Evolutionary conservation across 2,797 vertebrate genomes (phyloP), one percentile per base, ranked within the genome.

Genomic region (Pygocentrus nattereri): DNA sequence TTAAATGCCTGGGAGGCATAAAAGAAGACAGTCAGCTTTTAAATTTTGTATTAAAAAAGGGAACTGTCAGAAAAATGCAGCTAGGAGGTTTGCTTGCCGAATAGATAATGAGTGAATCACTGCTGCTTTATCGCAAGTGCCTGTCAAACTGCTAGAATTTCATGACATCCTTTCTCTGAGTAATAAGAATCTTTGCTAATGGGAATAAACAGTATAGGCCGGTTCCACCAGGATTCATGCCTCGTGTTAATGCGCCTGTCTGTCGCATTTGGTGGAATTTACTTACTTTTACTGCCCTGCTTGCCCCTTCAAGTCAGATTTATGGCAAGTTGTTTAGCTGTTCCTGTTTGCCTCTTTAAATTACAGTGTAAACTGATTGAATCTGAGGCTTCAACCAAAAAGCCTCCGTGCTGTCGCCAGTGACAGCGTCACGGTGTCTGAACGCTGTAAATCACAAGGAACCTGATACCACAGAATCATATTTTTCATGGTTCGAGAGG

Each of bases 281-380:
- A 38, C 30, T 54, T n/a, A 2, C 47, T 30, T 38, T 19, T 52
- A 31, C 69, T 0, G 15, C 27, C 41, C 18, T 25, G 15, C 41
- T 23, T 68, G 19, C 19, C 44, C 18, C 47, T 49, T 70, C 12
- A 7, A 56, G 10, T 52, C 49, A 16, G 78, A 74, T 80, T 80
- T 65, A 80, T 56, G n/a, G 8, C n/a, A 4, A 79, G 31, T 62
- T 72, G 67, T 65, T 65, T 62, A 30, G 41, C 27, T 2, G 19
- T 69, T 52, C 44, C 62, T 59, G 68, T 70, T 70, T 70, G 25
- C 68, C 25, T 50, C 47, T 50, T 44, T 81, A 49, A 75, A 81
- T 69, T 67, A 50, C 19, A n/a, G 38, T 8, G 41, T 56, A 49
- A 34, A 38, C 44, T 18, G 38, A 74, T 59, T 61, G 65, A 75